phyloP scores from a whole-genome alignment of 2,113 vertebrate species.

The Acanthisitta chloris region DNA sequence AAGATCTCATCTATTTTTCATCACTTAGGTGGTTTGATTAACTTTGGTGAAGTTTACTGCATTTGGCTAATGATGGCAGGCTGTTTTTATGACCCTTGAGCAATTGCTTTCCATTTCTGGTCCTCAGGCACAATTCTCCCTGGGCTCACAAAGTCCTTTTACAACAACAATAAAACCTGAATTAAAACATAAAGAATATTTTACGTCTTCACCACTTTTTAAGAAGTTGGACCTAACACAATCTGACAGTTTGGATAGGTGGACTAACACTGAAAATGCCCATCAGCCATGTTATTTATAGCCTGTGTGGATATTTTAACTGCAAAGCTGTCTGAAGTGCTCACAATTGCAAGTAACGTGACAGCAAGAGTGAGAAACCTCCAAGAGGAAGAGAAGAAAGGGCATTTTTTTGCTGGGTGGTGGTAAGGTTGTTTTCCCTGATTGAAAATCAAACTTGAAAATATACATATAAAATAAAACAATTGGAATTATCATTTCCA shows the following conservation, averaged over 20 bases:
- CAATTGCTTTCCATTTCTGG: constrained; percentile 53
- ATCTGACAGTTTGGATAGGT: background rate
- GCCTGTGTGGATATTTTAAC: background rate
- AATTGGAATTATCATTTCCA: background rate
- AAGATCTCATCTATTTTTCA: constrained; percentile 52
- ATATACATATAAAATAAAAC: background rate
- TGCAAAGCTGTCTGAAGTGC: background rate
- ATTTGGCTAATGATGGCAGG: constrained; percentile 47
- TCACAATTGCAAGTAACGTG: background rate
- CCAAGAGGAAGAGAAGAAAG: background rate
- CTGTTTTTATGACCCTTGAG: constrained; percentile 43
- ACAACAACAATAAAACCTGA: constrained; percentile 49
- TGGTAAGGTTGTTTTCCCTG: background rate
- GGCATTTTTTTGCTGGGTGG: background rate
- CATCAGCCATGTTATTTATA: background rate
- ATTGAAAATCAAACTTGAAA: background rate
- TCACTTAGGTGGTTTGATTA: constrained; percentile 57
- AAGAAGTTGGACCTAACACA: constrained; percentile 15
- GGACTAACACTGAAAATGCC: background rate
- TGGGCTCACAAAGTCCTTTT: constrained; percentile 44
- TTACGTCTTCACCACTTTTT: constrained; percentile 32
- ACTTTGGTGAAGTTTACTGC: constrained; percentile 59
- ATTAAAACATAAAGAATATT: constrained; percentile 58
- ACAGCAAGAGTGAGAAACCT: background rate
- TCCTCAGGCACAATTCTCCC: constrained; percentile 42